Conservation (phyloP, 1,140 invertebrate genomes). For the Cryptotermes secundus region DNA sequence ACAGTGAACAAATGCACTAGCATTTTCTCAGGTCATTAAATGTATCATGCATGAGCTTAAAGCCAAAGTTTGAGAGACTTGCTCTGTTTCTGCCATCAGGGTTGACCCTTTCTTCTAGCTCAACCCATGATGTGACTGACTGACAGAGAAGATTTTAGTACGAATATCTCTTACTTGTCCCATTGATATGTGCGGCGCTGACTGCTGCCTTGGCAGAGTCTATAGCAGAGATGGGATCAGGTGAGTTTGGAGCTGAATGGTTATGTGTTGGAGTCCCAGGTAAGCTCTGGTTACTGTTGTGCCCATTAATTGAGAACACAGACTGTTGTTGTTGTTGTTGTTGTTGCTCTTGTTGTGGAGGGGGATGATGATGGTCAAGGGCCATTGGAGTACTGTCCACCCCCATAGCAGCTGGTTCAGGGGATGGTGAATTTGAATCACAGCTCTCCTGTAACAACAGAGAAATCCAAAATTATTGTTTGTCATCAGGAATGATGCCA, state of each 20-base stretch:
- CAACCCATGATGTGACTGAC: no score
- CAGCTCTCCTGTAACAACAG: conserved; percentile 28
- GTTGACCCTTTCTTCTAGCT: no score
- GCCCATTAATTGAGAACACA: neutral
- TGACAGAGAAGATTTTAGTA: no score
- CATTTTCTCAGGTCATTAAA: no score
- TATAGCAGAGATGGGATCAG: neutral
- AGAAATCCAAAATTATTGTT: neutral
- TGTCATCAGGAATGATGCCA: no score
- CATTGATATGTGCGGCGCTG: conserved; percentile 31
- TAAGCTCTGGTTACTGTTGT: conserved; percentile 19
- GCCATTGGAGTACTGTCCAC: neutral
- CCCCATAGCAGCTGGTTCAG: conserved; percentile 28
- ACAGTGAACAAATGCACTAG: no score
- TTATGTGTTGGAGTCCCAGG: neutral
- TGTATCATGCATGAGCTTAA: no score
- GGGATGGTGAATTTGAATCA: conserved; percentile 27
- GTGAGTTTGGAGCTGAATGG: neutral
- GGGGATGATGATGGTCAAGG: neutral
- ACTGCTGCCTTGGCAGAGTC: conserved; percentile 28
- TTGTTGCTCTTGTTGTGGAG: conserved; percentile 4
- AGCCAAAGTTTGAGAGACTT: no score
- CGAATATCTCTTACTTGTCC: conserved; percentile 33
- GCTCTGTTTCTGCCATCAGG: no score
- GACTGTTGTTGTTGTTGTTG: conserved; percentile 12